A percentile compares a stretch with the other conserved stretches of the same genome.
phyloP scores from a whole-genome alignment of 2,888 invertebrate species.

The Meiosimyza platycephala region DNA sequence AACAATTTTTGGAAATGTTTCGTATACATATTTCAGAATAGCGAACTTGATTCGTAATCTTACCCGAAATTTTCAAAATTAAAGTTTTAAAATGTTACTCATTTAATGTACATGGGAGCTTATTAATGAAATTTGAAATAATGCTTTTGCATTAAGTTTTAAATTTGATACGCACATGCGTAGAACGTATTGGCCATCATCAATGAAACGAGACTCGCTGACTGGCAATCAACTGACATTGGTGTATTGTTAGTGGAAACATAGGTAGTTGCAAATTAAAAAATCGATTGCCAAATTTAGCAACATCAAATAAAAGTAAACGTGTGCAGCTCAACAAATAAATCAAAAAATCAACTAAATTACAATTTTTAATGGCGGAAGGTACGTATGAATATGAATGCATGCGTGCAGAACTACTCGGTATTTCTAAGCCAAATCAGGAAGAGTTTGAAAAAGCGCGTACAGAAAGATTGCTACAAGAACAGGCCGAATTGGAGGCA shows the following conservation, averaged over 20 bases:
- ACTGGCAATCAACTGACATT: constrained; percentile 6
- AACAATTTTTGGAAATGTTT: too few relatives aligned
- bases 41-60: too few relatives aligned
- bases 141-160: neutral
- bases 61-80: too few relatives aligned
- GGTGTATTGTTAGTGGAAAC: constrained; percentile 1
- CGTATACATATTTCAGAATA: too few relatives aligned
- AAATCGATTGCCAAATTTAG: constrained; percentile 29
- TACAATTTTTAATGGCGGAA: constrained; percentile 62
- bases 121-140: neutral
- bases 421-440: constrained; percentile 75
- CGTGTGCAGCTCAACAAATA: neutral
- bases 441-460: constrained; percentile 75
- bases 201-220: constrained; percentile 20
- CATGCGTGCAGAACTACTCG: constrained; percentile 81
- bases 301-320: neutral
- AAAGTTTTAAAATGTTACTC: too few relatives aligned
- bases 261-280: neutral
- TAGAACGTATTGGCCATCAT: too few relatives aligned
- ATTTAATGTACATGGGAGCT: too few relatives aligned
- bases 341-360: too few relatives aligned
- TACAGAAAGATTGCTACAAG: constrained; percentile 63
- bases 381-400: constrained; percentile 82
- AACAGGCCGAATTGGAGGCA: constrained; percentile 68
- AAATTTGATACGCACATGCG: constrained; percentile 10